Evolutionary conservation across 2,888 invertebrate species (phyloP).

Genomic region (Pandemis heparana): DNA sequence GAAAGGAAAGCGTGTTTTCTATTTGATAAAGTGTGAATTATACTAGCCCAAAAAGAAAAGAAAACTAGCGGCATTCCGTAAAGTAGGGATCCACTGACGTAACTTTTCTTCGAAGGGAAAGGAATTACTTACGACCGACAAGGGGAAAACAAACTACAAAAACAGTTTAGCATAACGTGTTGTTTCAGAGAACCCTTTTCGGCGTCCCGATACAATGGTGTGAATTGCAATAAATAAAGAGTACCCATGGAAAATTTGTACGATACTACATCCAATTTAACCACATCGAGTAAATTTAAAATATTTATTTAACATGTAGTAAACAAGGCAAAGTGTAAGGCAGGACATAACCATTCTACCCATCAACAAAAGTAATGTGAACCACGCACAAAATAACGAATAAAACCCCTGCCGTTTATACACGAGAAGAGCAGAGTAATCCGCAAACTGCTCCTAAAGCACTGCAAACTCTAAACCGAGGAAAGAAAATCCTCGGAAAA

Average conservation of each 20-base stretch:
- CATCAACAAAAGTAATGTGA: neutral
- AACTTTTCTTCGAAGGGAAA: constrained; percentile 73
- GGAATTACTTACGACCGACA: constrained; percentile 77
- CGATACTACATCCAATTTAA: neutral
- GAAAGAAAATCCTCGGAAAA: constrained; percentile 68
- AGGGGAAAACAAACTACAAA: constrained; percentile 74
- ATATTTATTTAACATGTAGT: neutral
- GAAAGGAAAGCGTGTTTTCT: constrained; percentile 67
- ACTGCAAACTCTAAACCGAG: constrained; percentile 56
- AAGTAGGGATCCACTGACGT: constrained; percentile 68
- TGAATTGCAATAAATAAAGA: constrained; percentile 40
- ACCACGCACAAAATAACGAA: constrained; percentile 26
- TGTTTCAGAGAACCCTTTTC: constrained; percentile 55
- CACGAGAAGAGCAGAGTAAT: constrained; percentile 34
- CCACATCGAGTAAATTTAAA: neutral
- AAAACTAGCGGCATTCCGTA: constrained; percentile 66
- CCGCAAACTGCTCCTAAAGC: constrained; percentile 41
- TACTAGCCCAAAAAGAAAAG: constrained; percentile 70
- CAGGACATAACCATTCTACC: neutral
- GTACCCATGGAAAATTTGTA: constrained; percentile 10
- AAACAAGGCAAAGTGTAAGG: neutral
- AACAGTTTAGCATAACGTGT: constrained; percentile 67
- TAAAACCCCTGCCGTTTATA: constrained; percentile 20
- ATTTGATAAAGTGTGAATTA: constrained; percentile 77
- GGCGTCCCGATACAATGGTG: constrained; percentile 37